A percentile compares a stretch with the other conserved stretches of the same genome.
phyloP scores from a whole-genome alignment of 2,888 invertebrate genomes.

The Chelonus formosanus region DNA sequence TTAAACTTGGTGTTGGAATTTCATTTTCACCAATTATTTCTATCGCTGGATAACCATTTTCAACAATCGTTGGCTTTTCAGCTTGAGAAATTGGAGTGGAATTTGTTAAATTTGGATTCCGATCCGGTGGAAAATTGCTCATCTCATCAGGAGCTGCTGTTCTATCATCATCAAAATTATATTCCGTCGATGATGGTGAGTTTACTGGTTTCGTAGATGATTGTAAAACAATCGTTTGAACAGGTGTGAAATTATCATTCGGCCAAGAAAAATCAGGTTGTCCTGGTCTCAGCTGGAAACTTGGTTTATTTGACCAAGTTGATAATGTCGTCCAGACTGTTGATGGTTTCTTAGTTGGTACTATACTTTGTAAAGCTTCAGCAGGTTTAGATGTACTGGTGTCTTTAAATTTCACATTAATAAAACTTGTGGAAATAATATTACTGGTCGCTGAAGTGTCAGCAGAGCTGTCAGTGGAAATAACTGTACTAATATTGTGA shows the following conservation, averaged over 20 bases:
- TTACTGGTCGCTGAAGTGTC: slow-evolving; percentile 49
- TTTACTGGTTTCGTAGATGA: slow-evolving; percentile 34
- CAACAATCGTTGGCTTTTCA: slow-evolving; percentile 61
- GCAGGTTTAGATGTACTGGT: slow-evolving; percentile 32
- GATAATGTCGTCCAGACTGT: slow-evolving; percentile 56
- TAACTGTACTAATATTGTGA: slow-evolving; percentile 61
- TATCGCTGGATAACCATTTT: slow-evolving; percentile 48
- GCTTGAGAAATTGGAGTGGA: slow-evolving; percentile 69
- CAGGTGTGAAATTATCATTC: slow-evolving; percentile 36
- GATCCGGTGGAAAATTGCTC: slow-evolving; percentile 84
- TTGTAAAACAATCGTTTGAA: slow-evolving; percentile 43
- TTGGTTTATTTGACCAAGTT: slow-evolving; percentile 56
- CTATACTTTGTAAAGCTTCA: background rate
- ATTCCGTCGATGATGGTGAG: slow-evolving; percentile 32
- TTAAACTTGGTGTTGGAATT: slow-evolving; percentile 79
- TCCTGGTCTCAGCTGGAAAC: slow-evolving; percentile 54
- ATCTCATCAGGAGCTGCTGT: slow-evolving; percentile 74
- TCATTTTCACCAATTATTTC: slow-evolving; percentile 71
- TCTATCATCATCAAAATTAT: slow-evolving; percentile 67
- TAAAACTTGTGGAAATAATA: slow-evolving; percentile 59
- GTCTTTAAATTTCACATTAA: slow-evolving; percentile 60
- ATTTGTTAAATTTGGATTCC: slow-evolving; percentile 83
- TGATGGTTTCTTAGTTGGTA: slow-evolving; percentile 46
- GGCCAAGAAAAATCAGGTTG: slow-evolving; percentile 40
- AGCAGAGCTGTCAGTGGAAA: slow-evolving; percentile 48